Percentiles rank a stretch among this genome's conserved stretches.
These are phyloP conservation scores for Hipposideros larvatus DNA, from an alignment of 2,797 vertebrate genomes.

Conservation along the genomic window DNA sequence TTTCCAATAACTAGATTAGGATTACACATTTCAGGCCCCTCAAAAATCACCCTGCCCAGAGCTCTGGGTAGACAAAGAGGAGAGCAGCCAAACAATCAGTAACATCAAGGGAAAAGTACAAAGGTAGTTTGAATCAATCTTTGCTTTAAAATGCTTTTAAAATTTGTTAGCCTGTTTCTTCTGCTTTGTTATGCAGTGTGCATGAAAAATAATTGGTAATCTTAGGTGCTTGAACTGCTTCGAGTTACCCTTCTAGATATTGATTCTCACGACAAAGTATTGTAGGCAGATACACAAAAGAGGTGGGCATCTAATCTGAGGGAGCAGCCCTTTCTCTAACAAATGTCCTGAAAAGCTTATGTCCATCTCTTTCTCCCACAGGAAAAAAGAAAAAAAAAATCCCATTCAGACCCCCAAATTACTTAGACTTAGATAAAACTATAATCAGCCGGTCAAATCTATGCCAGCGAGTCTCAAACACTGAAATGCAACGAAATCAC, in stretches of 20 bases:
- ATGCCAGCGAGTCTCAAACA: background rate
- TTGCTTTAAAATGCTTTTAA: constrained; percentile 33
- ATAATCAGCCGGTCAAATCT: constrained; percentile 9
- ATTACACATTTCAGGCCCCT: background rate
- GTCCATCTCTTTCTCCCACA: background rate
- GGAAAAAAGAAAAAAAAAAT: background rate
- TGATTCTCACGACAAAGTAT: background rate
- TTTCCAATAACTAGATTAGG: background rate
- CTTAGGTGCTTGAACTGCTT: background rate
- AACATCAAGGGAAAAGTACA: constrained; percentile 45
- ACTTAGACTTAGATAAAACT: constrained; percentile 25
- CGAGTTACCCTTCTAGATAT: background rate
- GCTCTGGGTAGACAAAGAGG: background rate
- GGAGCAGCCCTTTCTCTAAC: background rate
- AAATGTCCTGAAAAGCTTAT: background rate
- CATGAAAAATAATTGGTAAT: background rate
- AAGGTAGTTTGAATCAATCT: background rate
- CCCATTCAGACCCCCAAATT: background rate
- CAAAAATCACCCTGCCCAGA: background rate
- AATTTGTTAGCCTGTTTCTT: constrained; percentile 14
- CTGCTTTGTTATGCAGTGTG: background rate
- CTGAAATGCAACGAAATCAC: background rate
- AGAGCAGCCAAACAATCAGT: background rate
- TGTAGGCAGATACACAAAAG: background rate
- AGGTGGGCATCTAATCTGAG: background rate